These are phyloP conservation scores for Temnothorax rugatulus DNA, from an alignment of 2,888 invertebrate genomes.

Conservation along the genomic window DNA sequence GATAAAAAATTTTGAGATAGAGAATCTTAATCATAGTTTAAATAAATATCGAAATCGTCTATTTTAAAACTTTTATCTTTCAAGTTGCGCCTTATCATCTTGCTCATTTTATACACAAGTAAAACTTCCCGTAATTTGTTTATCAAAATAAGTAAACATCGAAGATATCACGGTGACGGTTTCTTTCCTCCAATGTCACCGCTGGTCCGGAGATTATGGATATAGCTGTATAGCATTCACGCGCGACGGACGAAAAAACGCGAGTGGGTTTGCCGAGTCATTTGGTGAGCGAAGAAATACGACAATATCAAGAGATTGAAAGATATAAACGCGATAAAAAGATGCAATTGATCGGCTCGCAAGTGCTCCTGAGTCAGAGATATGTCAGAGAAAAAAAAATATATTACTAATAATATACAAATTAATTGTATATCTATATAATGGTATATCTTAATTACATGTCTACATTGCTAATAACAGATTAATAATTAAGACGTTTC, in stretches of 20 bases:
- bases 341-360: not conserved
- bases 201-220: conserved; percentile 63
- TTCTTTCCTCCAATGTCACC: conserved; percentile 50
- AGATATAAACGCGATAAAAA: not conserved
- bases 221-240: conserved; percentile 23
- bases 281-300: not conserved
- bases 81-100: not conserved
- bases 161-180: conserved; percentile 63
- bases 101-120: not conserved
- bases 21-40: not conserved
- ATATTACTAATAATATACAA: no score
- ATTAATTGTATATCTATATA: no score
- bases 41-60: not conserved
- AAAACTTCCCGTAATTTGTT: not conserved
- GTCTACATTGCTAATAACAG: not conserved
- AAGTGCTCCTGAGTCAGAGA: not conserved
- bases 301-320: conserved; percentile 23
- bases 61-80: conserved; percentile 7
- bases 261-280: conserved; percentile 11
- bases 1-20: not conserved
- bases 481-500: not conserved
- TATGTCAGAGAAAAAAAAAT: not conserved
- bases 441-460: not conserved
- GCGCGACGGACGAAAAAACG: conserved; percentile 5
- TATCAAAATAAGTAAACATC: conserved; percentile 48